A percentile compares a stretch with the other conserved stretches of the same genome.
Evolutionary conservation across 2,888 invertebrate genomes (phyloP).

Genomic region (Tinea pellionella): DNA sequence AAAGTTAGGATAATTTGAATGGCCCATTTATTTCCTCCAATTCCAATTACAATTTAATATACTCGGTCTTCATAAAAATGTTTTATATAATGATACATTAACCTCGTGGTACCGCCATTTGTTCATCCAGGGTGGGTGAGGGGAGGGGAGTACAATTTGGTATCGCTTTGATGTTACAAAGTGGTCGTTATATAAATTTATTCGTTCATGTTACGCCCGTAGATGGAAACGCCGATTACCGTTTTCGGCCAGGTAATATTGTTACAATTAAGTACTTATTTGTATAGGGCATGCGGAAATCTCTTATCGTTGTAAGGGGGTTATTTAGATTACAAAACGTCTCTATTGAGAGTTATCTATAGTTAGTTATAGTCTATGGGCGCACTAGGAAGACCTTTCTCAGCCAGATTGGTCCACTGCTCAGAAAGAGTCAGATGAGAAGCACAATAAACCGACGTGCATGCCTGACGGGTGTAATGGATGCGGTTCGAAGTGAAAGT

Average conservation of each 20-base stretch:
- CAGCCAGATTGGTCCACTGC: no score
- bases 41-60: not conserved
- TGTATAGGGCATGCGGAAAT: constrained; percentile 2
- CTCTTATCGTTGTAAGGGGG: not conserved
- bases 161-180: constrained; percentile 26
- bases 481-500: no score
- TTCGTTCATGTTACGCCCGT: constrained; percentile 21
- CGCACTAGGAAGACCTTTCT: no score
- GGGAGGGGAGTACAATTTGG: constrained; percentile 13
- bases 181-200: constrained; percentile 30
- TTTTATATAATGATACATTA: not conserved
- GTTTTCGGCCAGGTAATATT: constrained; percentile 16
- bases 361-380: no score
- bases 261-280: constrained; percentile 11
- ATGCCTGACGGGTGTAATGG: no score
- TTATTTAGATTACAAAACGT: not conserved
- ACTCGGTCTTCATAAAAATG: not conserved
- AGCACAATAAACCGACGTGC: no score
- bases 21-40: not conserved
- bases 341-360: no score
- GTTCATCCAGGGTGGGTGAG: not conserved
- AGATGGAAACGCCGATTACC: constrained; percentile 12
- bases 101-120: not conserved
- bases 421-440: no score
- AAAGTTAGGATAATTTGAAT: not conserved